These are phyloP conservation scores for Leptinotarsa juncta DNA, from an alignment of 2,888 invertebrate species.

Conservation along the genomic window DNA sequence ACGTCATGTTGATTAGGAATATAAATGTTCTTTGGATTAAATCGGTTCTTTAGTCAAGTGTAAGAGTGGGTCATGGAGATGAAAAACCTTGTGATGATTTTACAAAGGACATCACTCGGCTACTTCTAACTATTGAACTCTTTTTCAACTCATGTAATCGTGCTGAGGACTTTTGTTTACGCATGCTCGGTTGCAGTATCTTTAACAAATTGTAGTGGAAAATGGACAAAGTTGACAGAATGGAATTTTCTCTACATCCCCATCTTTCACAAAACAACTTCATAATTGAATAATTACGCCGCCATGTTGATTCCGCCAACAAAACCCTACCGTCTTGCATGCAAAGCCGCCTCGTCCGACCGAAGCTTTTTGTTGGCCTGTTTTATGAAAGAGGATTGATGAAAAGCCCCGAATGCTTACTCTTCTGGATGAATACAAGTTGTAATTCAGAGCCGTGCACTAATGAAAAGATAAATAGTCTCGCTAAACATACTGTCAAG, in stretches of 20 bases:
- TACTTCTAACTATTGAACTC: too few species aligned
- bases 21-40: too few species aligned
- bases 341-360: constrained; percentile 12
- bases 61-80: too few species aligned
- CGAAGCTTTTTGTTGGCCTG: constrained; percentile 4
- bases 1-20: too few species aligned
- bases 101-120: too few species aligned
- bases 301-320: background rate
- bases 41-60: too few species aligned
- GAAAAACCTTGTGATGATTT: too few species aligned
- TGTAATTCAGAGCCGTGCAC: constrained; percentile 19
- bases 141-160: too few species aligned
- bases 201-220: background rate
- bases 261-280: background rate
- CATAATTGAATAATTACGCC: background rate
- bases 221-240: background rate
- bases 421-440: constrained; percentile 27
- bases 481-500: constrained; percentile 28
- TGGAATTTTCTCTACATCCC: background rate
- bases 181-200: too few species aligned
- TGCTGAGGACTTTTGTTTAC: too few species aligned
- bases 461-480: constrained; percentile 31
- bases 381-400: constrained; percentile 18
- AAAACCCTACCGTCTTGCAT: constrained; percentile 1
- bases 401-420: constrained; percentile 18